Evolutionary conservation across 2,888 invertebrate genomes (phyloP).

Genomic region (Polydesmus complanatus): DNA sequence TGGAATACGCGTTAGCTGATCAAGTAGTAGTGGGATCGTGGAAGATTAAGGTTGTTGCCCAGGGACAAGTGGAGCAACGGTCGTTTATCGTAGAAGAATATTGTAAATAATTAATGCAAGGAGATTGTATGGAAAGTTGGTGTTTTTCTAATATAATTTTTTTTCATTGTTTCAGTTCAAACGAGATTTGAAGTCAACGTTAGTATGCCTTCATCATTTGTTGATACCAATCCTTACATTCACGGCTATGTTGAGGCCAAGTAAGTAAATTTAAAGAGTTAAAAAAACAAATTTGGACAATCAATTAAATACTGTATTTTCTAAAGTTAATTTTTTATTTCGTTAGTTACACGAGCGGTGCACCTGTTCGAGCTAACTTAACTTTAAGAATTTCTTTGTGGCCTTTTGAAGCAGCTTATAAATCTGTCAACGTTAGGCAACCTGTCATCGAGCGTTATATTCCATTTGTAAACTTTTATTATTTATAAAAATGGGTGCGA

Average conservation of each 20-base stretch:
- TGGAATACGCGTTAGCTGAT: slow-evolving; percentile 76
- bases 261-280: slow-evolving; percentile 26
- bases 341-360: slow-evolving; percentile 67
- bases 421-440: slow-evolving; percentile 4
- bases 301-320: too few species aligned
- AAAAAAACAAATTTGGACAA: neutral
- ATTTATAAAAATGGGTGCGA: neutral
- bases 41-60: slow-evolving; percentile 74
- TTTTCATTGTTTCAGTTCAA: slow-evolving; percentile 43
- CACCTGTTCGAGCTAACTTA: slow-evolving; percentile 75
- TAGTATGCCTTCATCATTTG: slow-evolving; percentile 87
- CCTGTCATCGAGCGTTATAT: slow-evolving; percentile 14
- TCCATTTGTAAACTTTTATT: slow-evolving; percentile 14
- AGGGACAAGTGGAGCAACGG: slow-evolving; percentile 73
- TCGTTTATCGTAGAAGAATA: slow-evolving; percentile 84
- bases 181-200: slow-evolving; percentile 90
- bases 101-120: slow-evolving; percentile 35
- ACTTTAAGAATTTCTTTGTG: slow-evolving; percentile 65
- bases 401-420: slow-evolving; percentile 40
- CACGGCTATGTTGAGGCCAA: slow-evolving; percentile 82
- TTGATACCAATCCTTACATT: slow-evolving; percentile 68
- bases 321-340: neutral
- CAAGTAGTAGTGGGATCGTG: slow-evolving; percentile 87
- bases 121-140: neutral
- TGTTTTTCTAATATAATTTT: neutral